Evolutionary conservation across 2,797 vertebrate genomes (phyloP).

Genomic region (Trematomus bernacchii): DNA sequence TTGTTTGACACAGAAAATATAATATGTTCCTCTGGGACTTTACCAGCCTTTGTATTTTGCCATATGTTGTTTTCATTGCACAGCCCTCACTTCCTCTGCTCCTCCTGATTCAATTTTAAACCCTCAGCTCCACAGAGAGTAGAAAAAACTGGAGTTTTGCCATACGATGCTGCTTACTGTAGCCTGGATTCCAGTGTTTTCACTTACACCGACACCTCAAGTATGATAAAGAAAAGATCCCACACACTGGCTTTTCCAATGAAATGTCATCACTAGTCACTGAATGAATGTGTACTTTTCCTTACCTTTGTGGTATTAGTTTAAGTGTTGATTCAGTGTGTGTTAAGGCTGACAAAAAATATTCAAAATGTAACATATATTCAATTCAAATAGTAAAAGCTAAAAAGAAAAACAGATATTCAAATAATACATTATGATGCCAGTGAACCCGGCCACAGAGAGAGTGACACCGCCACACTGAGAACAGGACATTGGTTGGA

Average conservation of each 20-base stretch:
- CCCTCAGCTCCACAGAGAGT: not conserved
- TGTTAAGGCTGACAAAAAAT: too few species aligned
- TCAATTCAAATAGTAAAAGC: too few species aligned
- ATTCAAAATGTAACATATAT: too few species aligned
- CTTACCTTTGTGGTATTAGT: not conserved
- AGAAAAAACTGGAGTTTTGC: not conserved
- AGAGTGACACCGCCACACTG: too few species aligned
- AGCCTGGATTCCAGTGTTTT: constrained; percentile 26
- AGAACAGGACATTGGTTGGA: not conserved
- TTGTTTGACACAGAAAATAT: constrained; percentile 53
- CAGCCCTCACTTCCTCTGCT: constrained; percentile 61
- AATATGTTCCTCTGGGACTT: constrained; percentile 51
- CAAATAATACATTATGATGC: too few species aligned
- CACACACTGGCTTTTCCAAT: not conserved
- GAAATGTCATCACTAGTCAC: not conserved
- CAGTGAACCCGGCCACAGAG: too few species aligned
- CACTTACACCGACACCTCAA: not conserved
- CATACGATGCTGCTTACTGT: not conserved
- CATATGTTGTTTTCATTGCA: constrained; percentile 55
- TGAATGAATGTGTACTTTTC: not conserved
- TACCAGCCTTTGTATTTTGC: constrained; percentile 65
- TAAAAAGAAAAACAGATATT: too few species aligned
- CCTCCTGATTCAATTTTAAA: constrained; percentile 22
- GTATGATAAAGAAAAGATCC: not conserved
- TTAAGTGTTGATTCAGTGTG: too few species aligned